phyloP scores from a whole-genome alignment of 1,140 invertebrate genomes.

The Hypsibius dujardini region DNA sequence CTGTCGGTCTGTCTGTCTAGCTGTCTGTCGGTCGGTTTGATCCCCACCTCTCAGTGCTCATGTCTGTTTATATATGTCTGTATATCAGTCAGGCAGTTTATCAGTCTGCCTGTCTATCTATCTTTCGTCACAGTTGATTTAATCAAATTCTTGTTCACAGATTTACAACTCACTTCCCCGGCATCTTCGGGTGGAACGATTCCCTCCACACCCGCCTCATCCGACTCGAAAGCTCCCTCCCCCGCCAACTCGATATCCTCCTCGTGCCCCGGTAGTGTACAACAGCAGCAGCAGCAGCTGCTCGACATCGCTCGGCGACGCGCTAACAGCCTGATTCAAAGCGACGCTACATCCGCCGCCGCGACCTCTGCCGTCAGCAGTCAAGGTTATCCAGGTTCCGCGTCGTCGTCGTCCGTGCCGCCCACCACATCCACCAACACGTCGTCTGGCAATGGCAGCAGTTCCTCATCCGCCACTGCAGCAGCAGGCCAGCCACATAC shows the following conservation, averaged over 20 bases:
- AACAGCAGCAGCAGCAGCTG: no score
- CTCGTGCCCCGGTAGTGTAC: conserved; percentile 12
- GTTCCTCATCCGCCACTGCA: conserved; percentile 16
- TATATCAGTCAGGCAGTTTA: no score
- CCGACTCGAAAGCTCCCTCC: conserved; percentile 18
- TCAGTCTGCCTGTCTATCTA: no score
- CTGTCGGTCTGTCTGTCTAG: no score
- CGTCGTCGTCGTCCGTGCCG: background rate
- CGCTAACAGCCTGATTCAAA: no score
- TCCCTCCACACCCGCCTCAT: background rate
- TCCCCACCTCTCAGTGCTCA: no score
- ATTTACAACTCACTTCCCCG: background rate
- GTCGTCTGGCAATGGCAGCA: no score
- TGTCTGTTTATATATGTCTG: no score
- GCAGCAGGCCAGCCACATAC: conserved; percentile 20
- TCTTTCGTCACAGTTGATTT: no score
- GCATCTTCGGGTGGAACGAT: background rate
- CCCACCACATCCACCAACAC: no score
- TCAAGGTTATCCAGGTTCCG: conserved; percentile 15
- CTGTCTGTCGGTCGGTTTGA: no score
- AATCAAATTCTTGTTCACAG: background rate
- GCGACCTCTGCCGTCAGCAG: background rate
- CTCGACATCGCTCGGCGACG: background rate
- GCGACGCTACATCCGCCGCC: background rate
- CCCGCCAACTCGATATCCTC: conserved; percentile 24